Evolutionary conservation across 2,797 vertebrate species (phyloP).

Genomic region (Leucoraja ocellata): DNA sequence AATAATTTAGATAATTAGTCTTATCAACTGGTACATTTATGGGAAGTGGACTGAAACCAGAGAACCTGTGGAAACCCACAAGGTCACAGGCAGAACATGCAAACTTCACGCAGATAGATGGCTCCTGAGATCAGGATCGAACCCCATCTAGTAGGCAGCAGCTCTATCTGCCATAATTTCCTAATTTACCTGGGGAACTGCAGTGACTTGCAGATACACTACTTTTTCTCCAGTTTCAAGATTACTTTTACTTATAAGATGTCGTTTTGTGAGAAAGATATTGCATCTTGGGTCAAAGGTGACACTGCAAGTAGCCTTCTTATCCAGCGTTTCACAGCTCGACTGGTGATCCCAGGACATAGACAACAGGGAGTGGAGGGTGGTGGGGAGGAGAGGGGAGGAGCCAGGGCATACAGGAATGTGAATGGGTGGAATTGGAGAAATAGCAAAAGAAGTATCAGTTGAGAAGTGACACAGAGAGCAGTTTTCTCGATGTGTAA

Average conservation of each 20-base stretch:
- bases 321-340: background rate
- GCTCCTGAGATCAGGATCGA: too few relatives aligned
- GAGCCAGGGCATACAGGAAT: background rate
- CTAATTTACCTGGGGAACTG: too few relatives aligned
- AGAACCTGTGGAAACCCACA: too few relatives aligned
- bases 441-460: background rate
- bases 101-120: too few relatives aligned
- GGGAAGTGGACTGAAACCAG: too few relatives aligned
- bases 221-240: background rate
- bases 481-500: background rate
- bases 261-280: too few relatives aligned
- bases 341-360: background rate
- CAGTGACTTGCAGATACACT: background rate
- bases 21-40: too few relatives aligned
- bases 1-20: too few relatives aligned
- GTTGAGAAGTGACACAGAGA: background rate
- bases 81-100: too few relatives aligned
- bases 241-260: background rate
- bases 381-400: background rate
- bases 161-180: too few relatives aligned
- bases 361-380: background rate
- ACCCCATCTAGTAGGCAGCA: too few relatives aligned
- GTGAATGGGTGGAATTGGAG: background rate
- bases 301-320: background rate
- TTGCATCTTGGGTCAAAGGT: background rate